A percentile compares a stretch with the other conserved stretches of the same genome.
These are phyloP conservation scores for Eurypyga helias DNA, from an alignment of 2,113 vertebrate species.

Conservation along the genomic window DNA sequence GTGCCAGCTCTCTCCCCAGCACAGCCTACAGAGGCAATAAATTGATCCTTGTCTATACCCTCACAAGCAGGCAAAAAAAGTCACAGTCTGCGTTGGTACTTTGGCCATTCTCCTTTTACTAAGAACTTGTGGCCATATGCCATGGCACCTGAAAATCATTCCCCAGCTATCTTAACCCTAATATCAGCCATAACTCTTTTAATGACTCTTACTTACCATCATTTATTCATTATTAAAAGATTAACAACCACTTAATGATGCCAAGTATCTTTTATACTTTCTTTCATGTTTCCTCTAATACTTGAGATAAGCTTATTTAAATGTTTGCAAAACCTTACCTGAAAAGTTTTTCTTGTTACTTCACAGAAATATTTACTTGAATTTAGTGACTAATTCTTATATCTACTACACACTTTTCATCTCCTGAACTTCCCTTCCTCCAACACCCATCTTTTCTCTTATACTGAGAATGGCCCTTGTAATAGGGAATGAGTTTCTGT, in stretches of 20 bases:
- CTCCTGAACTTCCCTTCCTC: background rate
- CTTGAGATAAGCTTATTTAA: background rate
- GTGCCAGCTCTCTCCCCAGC: background rate
- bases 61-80: background rate
- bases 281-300: background rate
- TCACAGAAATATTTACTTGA: background rate
- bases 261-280: background rate
- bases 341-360: background rate
- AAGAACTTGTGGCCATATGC: background rate
- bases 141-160: background rate
- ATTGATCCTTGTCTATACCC: background rate
- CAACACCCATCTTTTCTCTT: background rate
- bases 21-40: background rate
- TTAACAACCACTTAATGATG: background rate
- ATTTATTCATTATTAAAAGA: background rate
- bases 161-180: background rate
- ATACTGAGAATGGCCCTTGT: background rate
- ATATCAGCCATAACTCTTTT: background rate
- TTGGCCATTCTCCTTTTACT: background rate
- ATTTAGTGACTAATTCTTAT: background rate
- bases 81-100: background rate
- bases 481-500: background rate
- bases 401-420: background rate
- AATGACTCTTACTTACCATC: background rate
- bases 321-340: background rate